Percentiles rank a stretch among this genome's conserved stretches.
These are phyloP conservation scores for Oxyruncus cristatus DNA, from an alignment of 2,113 vertebrate species.

Conservation along the genomic window DNA sequence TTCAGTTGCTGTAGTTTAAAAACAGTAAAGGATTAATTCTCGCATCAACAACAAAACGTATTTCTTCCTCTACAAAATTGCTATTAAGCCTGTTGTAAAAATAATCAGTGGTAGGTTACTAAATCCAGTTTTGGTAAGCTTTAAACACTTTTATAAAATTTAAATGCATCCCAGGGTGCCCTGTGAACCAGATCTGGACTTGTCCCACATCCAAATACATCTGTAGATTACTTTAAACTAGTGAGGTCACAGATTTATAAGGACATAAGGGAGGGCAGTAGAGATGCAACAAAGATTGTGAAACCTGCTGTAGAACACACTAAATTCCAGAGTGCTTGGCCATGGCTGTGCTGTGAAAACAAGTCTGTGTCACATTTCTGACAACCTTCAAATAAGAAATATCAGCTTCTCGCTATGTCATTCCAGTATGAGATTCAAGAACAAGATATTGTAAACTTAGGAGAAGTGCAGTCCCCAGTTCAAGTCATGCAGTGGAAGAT, in stretches of 20 bases:
- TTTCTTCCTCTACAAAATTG: neutral
- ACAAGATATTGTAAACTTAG: neutral
- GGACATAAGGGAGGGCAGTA: neutral
- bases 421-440: neutral
- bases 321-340: fast-evolving
- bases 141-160: neutral
- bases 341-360: neutral
- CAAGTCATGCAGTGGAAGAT: neutral
- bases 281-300: neutral
- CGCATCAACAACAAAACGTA: neutral
- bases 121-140: neutral
- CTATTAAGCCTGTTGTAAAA: neutral
- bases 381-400: neutral
- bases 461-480: neutral
- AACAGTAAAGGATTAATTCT: constrained; percentile 13
- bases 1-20: constrained; percentile 84
- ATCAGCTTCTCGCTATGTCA: neutral
- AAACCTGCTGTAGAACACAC: neutral
- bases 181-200: neutral
- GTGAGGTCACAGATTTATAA: neutral
- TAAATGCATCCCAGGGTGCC: neutral
- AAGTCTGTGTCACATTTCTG: neutral
- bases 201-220: neutral
- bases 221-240: neutral
- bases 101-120: neutral